Evolutionary conservation across 2,113 vertebrate species (phyloP).

Genomic region (Sorex araneus): DNA sequence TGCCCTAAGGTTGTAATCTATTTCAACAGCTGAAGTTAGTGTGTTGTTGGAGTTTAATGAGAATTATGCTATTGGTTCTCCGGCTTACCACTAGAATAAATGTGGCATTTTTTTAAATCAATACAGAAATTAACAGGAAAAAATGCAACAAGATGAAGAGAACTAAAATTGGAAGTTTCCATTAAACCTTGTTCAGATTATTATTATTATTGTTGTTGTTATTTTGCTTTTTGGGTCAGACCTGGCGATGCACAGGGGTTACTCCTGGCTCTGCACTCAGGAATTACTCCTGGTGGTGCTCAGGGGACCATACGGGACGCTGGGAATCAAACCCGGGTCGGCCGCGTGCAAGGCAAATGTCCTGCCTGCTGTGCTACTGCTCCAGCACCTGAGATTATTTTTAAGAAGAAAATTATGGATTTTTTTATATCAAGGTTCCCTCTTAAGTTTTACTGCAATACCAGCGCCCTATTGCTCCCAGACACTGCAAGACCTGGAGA

Average conservation of each 20-base stretch:
- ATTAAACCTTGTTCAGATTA: conserved; percentile 3
- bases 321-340: no score
- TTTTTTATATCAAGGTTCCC: conserved; percentile 47
- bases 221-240: no score
- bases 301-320: no score
- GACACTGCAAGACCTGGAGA: no score
- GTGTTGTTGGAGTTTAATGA: conserved; percentile 43
- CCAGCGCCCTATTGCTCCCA: not conserved
- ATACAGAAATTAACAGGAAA: conserved; percentile 42
- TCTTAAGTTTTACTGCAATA: conserved; percentile 21
- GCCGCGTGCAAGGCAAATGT: no score
- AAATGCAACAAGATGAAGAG: conserved; percentile 36
- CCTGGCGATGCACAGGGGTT: no score
- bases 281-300: no score
- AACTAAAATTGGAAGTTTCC: conserved; percentile 63
- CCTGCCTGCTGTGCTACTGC: no score
- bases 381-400: no score
- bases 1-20: conserved; percentile 36
- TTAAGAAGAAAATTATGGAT: conserved; percentile 42
- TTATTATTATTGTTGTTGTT: no score
- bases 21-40: conserved; percentile 57
- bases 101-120: conserved; percentile 41
- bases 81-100: conserved; percentile 47
- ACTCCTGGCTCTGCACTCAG: no score
- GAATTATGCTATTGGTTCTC: not conserved